Conservation (phyloP, 1,140 invertebrate genomes). For the Rhyzopertha dominica region DNA sequence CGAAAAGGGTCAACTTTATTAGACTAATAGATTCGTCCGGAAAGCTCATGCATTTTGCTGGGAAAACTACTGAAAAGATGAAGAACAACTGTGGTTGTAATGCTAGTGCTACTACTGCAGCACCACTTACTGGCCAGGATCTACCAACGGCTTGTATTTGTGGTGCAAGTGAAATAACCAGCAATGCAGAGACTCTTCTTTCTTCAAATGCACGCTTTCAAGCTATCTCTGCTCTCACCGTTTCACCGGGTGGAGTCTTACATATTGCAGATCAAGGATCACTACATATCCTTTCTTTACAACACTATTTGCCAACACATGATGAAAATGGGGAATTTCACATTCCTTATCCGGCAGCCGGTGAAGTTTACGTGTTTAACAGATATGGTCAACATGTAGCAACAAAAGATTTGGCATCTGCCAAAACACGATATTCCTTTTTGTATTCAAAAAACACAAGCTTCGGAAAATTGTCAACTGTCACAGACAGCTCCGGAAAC, state of each 20-base stretch:
- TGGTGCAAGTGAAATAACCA: slow-evolving; percentile 58
- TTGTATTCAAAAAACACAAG: slow-evolving; percentile 95
- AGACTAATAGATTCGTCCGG: slow-evolving; percentile 76
- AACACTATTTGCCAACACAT: slow-evolving; percentile 83
- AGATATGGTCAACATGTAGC: slow-evolving; percentile 91
- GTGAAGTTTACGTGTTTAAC: slow-evolving; percentile 93
- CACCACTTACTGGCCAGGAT: slow-evolving; percentile 46
- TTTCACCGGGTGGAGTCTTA: slow-evolving; percentile 88
- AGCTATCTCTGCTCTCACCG: slow-evolving; percentile 85
- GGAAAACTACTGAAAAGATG: slow-evolving; percentile 61
- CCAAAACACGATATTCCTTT: slow-evolving; percentile 89
- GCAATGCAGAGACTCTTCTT: slow-evolving; percentile 74
- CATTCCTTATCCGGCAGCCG: slow-evolving; percentile 83
- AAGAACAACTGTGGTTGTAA: slow-evolving; percentile 57
- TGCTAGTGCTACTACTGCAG: slow-evolving; percentile 51
- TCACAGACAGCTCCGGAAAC: slow-evolving; percentile 89
- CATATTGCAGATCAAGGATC: slow-evolving; percentile 92
- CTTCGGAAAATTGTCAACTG: slow-evolving; percentile 87
- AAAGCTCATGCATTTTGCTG: slow-evolving; percentile 76
- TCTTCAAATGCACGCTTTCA: slow-evolving; percentile 88
- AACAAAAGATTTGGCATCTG: slow-evolving; percentile 88
- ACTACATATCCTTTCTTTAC: slow-evolving; percentile 80
- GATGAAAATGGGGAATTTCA: slow-evolving; percentile 89
- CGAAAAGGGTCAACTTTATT: slow-evolving; percentile 82
- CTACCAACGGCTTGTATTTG: slow-evolving; percentile 52